These are phyloP conservation scores for Acridotheres tristis DNA, from an alignment of 2,797 vertebrate species.

Conservation along the genomic window DNA sequence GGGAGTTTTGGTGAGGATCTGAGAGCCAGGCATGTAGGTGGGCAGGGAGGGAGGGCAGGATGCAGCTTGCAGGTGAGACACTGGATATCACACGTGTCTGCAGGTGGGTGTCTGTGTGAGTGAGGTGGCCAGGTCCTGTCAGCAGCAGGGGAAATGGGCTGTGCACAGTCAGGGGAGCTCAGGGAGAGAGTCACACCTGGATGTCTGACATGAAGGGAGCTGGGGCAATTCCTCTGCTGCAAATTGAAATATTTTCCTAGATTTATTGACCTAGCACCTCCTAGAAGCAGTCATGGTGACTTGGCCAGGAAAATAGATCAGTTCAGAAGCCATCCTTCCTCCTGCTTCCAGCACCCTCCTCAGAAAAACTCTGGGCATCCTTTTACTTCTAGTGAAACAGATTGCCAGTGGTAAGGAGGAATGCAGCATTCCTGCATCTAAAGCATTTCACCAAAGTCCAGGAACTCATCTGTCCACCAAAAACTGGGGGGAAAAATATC, in stretches of 20 bases:
- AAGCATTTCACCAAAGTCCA: background rate
- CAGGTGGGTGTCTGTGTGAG: background rate
- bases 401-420: background rate
- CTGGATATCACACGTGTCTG: background rate
- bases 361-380: background rate
- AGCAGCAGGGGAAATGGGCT: background rate
- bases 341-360: background rate
- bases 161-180: background rate
- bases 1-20: conserved; percentile 39
- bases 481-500: background rate
- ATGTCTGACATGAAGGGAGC: background rate
- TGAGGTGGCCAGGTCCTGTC: background rate
- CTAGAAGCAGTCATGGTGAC: background rate
- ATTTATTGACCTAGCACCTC: background rate
- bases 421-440: background rate
- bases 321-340: background rate
- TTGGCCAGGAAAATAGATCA: background rate
- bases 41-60: conserved; percentile 61
- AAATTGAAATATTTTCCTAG: background rate
- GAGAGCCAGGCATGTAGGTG: conserved; percentile 33
- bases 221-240: background rate
- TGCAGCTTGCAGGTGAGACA: conserved; percentile 3
- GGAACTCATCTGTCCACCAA: background rate
- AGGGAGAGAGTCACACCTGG: background rate
- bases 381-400: background rate